Evolutionary conservation across 2,888 invertebrate species (phyloP), one percentile per base, ranked within the genome.

Genomic region (Coecobrya sp.): DNA sequence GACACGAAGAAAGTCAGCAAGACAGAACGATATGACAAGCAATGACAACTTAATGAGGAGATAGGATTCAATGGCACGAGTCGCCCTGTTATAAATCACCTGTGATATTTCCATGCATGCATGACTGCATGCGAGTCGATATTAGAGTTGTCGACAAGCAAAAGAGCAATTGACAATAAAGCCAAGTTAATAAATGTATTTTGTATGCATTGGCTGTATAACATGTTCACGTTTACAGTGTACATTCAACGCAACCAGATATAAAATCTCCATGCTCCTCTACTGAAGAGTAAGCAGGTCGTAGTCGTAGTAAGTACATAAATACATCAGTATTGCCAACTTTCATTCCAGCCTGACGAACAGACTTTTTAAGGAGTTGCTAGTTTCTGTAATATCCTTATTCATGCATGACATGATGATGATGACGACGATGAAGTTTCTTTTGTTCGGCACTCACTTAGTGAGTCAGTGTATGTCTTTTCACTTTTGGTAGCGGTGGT

Each of bases 31-130:
- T 86, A 86, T 91, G 90, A 86, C 91, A 91, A 76, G 86, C 65
- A 55, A 79, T 87, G 91, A 87, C 91, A 91, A 49, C 82, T 82
- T 91, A 91, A 91, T 91, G 91, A 91, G 87, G 91, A 84, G 81
- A 87, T 45, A 19, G 62, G 55, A 87, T 91, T 91, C 91, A 81
- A 84, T 87, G 87, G 87, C 91, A 91, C 84, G 91, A 82, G 82
- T 27, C 52, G 65, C 8, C 19, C 65, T 5, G 65, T 42, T 84
- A 59, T 89, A 89, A 73, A 84, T 84, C 73, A 84, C 84, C 84
- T 84, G 42, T 59, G 42, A 65, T 90, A 79, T 79, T 76, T 79
- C 65, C 76, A 76, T 49, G 59, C 82, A 82, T 82, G 70, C 70
- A 42, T 73, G 70, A 19, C n/a, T 73, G 52, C 19, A 87, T 25